Conservation (phyloP, 2,797 vertebrate genomes). For the Eospalax fontanierii region DNA sequence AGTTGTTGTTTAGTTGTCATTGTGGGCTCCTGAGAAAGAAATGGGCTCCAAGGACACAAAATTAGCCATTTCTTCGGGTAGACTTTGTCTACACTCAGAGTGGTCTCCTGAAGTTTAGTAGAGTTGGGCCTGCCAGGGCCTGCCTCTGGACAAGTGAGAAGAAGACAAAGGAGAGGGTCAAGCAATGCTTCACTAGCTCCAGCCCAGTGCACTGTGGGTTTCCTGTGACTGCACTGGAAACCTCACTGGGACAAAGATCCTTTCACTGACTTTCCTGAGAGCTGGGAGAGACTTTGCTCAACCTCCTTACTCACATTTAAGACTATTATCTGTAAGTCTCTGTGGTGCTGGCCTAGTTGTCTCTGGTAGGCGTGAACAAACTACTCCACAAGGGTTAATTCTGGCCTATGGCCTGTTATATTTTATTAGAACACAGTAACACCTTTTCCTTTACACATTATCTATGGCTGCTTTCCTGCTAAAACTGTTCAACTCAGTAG, state of each 20-base stretch:
- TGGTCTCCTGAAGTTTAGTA: background rate
- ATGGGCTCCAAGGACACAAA: background rate
- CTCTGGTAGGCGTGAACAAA: background rate
- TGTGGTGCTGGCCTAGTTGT: accelerated
- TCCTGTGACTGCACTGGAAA: background rate
- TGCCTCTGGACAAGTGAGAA: background rate
- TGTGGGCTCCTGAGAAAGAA: background rate
- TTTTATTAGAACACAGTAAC: slow-evolving; percentile 4
- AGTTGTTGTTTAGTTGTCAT: background rate
- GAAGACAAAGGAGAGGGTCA: background rate
- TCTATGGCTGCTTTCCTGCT: background rate
- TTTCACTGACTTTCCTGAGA: slow-evolving; percentile 15
- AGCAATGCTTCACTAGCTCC: background rate
- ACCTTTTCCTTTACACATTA: background rate
- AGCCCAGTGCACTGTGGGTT: accelerated
- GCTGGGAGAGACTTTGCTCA: background rate
- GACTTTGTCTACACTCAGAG: background rate
- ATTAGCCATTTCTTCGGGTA: background rate
- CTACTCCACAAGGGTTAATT: background rate
- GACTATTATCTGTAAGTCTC: background rate
- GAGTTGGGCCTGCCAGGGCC: background rate
- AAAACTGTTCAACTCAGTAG: background rate
- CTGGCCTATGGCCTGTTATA: background rate
- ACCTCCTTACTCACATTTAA: background rate
- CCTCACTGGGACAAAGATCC: background rate